Percentiles rank a stretch among this genome's conserved stretches.
Evolutionary conservation across 2,113 vertebrate genomes (phyloP).

Genomic region (Chamaetylas fuelleborni): DNA sequence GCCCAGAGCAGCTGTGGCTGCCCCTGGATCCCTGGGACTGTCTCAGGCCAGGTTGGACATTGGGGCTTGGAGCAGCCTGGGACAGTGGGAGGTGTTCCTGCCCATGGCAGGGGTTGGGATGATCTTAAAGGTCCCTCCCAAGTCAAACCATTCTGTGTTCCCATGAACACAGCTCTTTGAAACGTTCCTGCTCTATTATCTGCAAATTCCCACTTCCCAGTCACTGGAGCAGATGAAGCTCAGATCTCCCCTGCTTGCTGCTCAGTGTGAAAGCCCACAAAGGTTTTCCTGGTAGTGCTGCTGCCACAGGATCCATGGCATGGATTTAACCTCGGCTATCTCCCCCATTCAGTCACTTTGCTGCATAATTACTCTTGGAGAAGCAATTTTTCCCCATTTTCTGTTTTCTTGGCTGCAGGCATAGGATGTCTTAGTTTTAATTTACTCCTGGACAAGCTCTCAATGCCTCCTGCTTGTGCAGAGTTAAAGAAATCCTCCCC

Average conservation of each 20-base stretch:
- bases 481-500: not conserved
- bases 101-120: rapidly evolving
- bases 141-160: not conserved
- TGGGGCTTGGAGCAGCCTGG: not conserved
- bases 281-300: not conserved
- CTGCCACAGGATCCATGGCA: not conserved
- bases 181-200: not conserved
- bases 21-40: not conserved
- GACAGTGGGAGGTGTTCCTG: rapidly evolving
- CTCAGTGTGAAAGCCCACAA: not conserved
- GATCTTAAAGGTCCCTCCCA: not conserved
- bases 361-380: not conserved
- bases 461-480: not conserved
- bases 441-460: not conserved
- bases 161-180: not conserved
- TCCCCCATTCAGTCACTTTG: not conserved
- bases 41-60: rapidly evolving
- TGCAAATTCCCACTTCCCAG: not conserved
- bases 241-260: not conserved
- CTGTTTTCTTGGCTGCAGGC: not conserved
- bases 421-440: not conserved
- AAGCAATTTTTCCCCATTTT: not conserved
- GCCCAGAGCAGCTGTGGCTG: not conserved
- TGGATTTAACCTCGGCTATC: not conserved
- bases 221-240: not conserved